Conservation (phyloP, 2,113 vertebrate species). For the Bubo scandiacus region DNA sequence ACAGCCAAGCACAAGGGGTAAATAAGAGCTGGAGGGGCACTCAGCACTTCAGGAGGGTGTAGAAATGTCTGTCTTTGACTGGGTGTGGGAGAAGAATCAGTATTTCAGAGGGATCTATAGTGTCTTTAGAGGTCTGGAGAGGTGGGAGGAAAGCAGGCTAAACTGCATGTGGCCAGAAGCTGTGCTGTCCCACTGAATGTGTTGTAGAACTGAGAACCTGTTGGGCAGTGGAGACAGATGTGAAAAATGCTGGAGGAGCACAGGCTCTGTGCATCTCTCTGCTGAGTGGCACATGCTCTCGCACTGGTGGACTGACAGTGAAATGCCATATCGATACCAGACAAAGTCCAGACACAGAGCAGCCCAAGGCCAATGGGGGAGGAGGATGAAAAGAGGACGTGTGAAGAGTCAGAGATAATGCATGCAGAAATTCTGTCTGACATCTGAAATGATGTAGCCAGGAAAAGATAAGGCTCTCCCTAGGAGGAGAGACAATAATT, state of each 20-base stretch:
- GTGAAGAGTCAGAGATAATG: slow-evolving; percentile 65
- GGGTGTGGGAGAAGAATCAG: neutral
- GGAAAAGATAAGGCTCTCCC: slow-evolving; percentile 57
- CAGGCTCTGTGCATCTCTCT: neutral
- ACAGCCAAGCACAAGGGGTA: neutral
- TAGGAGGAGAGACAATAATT: slow-evolving; percentile 70
- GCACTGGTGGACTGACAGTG: neutral
- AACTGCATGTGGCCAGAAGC: neutral
- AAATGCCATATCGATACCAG: neutral
- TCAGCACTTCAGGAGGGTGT: neutral
- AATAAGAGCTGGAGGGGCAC: neutral
- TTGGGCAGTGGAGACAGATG: neutral
- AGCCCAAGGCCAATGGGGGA: slow-evolving; percentile 1
- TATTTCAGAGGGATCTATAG: neutral
- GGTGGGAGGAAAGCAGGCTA: neutral
- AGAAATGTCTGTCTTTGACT: neutral
- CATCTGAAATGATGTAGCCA: slow-evolving; percentile 54
- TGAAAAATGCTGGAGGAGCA: neutral
- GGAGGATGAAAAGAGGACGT: neutral
- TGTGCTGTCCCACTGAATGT: neutral
- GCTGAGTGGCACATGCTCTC: neutral
- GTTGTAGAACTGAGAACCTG: neutral
- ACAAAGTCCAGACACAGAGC: neutral
- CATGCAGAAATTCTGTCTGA: slow-evolving; percentile 52
- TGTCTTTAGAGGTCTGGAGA: neutral